These are phyloP conservation scores for Syngnathus typhle DNA, from an alignment of 2,113 vertebrate genomes.

Conservation along the genomic window DNA sequence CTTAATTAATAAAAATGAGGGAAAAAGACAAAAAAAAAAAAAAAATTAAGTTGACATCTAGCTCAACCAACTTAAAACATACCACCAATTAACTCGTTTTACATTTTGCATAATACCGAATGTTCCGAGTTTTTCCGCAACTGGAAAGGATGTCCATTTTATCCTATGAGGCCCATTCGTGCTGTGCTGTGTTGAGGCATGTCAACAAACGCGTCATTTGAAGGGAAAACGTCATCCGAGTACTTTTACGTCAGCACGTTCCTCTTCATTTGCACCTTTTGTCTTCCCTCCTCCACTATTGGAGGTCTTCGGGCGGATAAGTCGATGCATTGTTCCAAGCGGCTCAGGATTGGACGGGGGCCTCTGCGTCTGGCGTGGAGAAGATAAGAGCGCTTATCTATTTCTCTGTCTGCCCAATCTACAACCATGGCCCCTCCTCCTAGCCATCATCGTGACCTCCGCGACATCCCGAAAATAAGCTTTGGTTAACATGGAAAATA, in stretches of 20 bases:
- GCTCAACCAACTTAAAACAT: no score
- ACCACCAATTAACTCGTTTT: no score
- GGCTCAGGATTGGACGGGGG: slow-evolving; percentile 6
- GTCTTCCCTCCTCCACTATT: background rate
- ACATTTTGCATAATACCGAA: no score
- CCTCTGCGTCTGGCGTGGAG: background rate
- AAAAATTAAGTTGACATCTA: no score
- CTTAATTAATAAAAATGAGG: no score
- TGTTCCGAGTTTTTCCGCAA: no score
- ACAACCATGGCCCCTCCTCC: background rate
- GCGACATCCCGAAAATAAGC: background rate
- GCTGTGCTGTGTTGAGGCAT: background rate
- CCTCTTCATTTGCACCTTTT: background rate
- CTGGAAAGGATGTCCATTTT: no score
- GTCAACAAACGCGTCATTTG: background rate
- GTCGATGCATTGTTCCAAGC: slow-evolving; percentile 9
- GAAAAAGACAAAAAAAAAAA: no score
- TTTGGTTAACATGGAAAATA: no score
- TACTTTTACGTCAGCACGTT: background rate
- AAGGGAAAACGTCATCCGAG: background rate
- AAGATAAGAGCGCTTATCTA: slow-evolving; percentile 9
- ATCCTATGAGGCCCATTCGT: no score
- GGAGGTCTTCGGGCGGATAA: background rate
- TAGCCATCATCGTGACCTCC: background rate
- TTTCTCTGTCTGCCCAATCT: background rate